These are phyloP conservation scores for Alviniconcha strummeri DNA, from an alignment of 2,888 invertebrate genomes.

Conservation along the genomic window DNA sequence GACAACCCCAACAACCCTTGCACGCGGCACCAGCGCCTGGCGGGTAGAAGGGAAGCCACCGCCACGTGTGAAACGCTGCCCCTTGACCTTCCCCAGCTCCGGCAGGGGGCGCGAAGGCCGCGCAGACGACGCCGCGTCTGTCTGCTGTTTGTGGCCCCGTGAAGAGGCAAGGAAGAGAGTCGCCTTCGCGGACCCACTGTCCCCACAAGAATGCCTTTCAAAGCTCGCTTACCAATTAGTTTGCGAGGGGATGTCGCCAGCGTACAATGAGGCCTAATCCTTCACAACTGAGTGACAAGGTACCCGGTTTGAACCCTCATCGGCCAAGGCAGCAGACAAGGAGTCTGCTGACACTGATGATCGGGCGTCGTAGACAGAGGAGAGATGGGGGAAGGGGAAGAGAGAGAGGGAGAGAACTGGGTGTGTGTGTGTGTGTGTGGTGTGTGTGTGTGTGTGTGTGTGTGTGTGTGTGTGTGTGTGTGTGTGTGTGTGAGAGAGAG, in stretches of 20 bases:
- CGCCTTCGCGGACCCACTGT: slow-evolving; percentile 4
- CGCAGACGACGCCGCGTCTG: slow-evolving; percentile 8
- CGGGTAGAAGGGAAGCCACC: too few species aligned
- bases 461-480: not conserved
- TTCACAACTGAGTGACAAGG: slow-evolving; percentile 13
- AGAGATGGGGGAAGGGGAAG: not conserved
- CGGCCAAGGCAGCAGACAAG: too few species aligned
- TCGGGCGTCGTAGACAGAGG: not conserved
- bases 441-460: not conserved
- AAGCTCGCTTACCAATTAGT: slow-evolving; percentile 10
- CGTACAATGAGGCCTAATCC: slow-evolving; percentile 13
- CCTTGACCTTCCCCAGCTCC: too few species aligned
- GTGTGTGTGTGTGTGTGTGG: not conserved
- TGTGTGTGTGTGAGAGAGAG: not conserved
- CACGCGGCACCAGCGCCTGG: too few species aligned
- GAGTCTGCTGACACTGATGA: too few species aligned
- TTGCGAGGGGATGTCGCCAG: not conserved
- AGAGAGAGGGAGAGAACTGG: not conserved
- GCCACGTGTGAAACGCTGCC: too few species aligned
- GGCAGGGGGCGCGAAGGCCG: not conserved
- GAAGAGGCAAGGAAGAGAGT: not conserved
- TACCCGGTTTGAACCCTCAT: not conserved
- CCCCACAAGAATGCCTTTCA: slow-evolving; percentile 18
- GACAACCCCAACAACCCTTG: too few species aligned
- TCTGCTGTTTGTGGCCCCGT: slow-evolving; percentile 8